Percentiles rank a stretch among this genome's conserved stretches.
Conservation (phyloP, 2,888 invertebrate genomes). For the Eupithecia subumbrata region DNA sequence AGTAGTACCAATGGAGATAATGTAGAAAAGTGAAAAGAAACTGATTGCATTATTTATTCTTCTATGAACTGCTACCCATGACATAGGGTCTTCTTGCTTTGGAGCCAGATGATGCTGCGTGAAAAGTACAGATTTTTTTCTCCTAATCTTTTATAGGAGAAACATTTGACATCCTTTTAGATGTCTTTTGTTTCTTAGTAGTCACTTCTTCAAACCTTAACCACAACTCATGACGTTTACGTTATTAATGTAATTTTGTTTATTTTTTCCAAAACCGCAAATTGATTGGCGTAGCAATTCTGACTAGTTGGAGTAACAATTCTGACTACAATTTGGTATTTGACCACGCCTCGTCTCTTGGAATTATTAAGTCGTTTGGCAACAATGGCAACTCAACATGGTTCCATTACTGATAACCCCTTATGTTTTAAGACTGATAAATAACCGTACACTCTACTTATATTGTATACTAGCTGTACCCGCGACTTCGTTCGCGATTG, state of each 20-base stretch:
- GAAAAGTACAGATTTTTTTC: neutral
- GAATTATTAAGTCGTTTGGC: neutral
- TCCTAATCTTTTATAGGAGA: neutral
- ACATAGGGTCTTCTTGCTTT: no score
- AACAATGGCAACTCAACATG: conserved; percentile 40
- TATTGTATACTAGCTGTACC: no score
- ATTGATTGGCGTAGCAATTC: neutral
- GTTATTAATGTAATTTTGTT: conserved; percentile 1
- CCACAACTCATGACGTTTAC: neutral
- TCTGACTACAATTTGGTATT: neutral
- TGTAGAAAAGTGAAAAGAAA: no score
- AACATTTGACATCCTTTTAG: neutral
- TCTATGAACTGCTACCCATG: no score
- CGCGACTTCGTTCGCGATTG: no score
- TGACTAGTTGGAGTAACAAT: neutral
- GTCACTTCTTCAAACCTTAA: neutral
- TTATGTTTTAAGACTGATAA: conserved; percentile 40
- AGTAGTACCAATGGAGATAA: no score
- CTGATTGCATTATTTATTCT: no score
- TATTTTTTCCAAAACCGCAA: neutral
- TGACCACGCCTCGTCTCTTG: neutral
- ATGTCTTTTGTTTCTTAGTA: neutral
- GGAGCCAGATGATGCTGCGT: no score
- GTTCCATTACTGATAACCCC: conserved; percentile 43
- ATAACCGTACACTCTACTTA: conserved; percentile 25